Evolutionary conservation across 2,888 invertebrate species (phyloP).

Genomic region (Drosophila multiciliata): DNA sequence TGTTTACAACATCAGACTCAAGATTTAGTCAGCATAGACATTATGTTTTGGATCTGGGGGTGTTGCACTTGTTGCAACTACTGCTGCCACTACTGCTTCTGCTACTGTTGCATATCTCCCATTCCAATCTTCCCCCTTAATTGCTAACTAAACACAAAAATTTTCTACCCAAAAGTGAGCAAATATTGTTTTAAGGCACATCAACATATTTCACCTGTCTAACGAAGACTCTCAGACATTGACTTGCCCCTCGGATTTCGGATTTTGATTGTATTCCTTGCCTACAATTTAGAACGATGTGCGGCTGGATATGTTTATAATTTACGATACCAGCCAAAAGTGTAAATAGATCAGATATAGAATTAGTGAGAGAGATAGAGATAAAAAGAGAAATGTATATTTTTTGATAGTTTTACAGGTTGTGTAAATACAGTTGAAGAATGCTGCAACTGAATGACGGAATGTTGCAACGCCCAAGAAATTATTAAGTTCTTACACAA

Average conservation of each 20-base stretch:
- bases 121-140: slow-evolving; percentile 45
- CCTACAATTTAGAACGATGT: slow-evolving; percentile 69
- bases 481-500: background rate
- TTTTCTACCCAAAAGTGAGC: slow-evolving; percentile 51
- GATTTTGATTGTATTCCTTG: slow-evolving; percentile 38
- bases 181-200: slow-evolving; percentile 77
- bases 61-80: slow-evolving; percentile 35
- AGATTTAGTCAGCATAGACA: slow-evolving; percentile 42
- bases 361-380: background rate
- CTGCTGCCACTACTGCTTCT: slow-evolving; percentile 3
- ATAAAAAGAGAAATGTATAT: slow-evolving; percentile 6
- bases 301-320: slow-evolving; percentile 73
- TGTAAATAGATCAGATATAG: background rate
- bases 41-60: slow-evolving; percentile 31
- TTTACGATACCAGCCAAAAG: slow-evolving; percentile 56
- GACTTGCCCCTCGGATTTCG: slow-evolving; percentile 21
- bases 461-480: background rate
- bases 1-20: slow-evolving; percentile 73
- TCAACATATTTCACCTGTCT: slow-evolving; percentile 70
- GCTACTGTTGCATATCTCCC: background rate
- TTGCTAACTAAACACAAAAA: slow-evolving; percentile 73
- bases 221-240: slow-evolving; percentile 50
- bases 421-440: slow-evolving; percentile 34
- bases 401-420: slow-evolving; percentile 37
- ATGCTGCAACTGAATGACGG: background rate